phyloP scores from a whole-genome alignment of 2,888 invertebrate species.

The Ditula angustiorana region DNA sequence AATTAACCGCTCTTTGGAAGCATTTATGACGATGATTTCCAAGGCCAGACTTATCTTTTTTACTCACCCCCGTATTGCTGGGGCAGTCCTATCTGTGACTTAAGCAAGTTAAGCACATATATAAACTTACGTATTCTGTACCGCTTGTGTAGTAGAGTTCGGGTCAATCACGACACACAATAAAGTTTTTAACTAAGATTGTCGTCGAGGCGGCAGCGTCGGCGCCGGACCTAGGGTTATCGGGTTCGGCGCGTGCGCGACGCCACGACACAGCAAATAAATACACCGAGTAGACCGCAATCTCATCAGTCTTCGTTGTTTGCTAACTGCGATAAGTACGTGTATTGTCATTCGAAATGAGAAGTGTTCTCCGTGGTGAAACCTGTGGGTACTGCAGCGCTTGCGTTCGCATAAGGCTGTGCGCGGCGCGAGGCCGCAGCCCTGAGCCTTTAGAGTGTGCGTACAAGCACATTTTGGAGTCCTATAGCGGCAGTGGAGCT shows the following conservation, averaged over 20 bases:
- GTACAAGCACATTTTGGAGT: slow-evolving; percentile 81
- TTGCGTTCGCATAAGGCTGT: slow-evolving; percentile 74
- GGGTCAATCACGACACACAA: background rate
- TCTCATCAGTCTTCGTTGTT: slow-evolving; percentile 65
- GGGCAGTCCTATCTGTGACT: no score
- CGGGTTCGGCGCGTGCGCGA: slow-evolving; percentile 78
- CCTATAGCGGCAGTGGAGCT: slow-evolving; percentile 64
- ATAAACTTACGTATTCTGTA: background rate
- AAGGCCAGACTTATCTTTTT: no score
- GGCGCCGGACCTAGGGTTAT: slow-evolving; percentile 79
- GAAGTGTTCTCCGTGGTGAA: slow-evolving; percentile 66
- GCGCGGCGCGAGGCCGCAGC: slow-evolving; percentile 72
- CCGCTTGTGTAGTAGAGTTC: background rate
- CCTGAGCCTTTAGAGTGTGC: slow-evolving; percentile 78
- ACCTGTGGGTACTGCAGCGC: slow-evolving; percentile 80
- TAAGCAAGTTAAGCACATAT: background rate
- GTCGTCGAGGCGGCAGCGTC: slow-evolving; percentile 47
- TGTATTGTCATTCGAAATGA: slow-evolving; percentile 59
- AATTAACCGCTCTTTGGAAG: no score
- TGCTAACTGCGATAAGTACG: slow-evolving; percentile 52
- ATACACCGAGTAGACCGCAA: slow-evolving; percentile 60
- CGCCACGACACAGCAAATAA: slow-evolving; percentile 67
- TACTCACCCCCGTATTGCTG: background rate
- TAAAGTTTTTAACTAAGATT: slow-evolving; percentile 8
- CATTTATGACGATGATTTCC: no score